phyloP scores from a whole-genome alignment of 2,113 vertebrate genomes.

The Mustela lutreola region DNA sequence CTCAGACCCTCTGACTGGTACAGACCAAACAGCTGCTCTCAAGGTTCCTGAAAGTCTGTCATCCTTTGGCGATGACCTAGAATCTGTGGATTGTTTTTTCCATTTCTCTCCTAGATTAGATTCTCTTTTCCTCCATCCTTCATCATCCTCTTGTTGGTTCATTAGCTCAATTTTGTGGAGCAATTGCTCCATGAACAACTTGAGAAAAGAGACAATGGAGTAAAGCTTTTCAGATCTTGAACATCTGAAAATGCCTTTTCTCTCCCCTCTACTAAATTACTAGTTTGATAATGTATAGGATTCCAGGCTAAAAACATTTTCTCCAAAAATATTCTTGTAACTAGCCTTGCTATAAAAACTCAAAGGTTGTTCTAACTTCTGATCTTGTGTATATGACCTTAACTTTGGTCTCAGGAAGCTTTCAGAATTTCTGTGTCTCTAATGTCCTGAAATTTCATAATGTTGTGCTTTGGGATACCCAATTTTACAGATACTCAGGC shows the following conservation, averaged over 20 bases:
- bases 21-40: neutral
- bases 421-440: neutral
- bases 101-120: neutral
- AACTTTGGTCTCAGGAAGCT: neutral
- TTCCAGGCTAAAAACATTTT: neutral
- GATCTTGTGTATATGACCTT: neutral
- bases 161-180: neutral
- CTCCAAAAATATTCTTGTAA: neutral
- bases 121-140: neutral
- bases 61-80: neutral
- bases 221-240: neutral
- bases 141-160: neutral
- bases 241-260: neutral
- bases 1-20: neutral
- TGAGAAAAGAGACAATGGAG: neutral
- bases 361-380: neutral
- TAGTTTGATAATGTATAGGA: neutral
- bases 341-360: neutral
- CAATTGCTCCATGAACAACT: neutral
- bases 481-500: neutral
- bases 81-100: neutral
- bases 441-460: neutral
- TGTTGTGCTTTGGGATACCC: neutral
- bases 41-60: neutral
- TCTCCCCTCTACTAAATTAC: neutral